Evolutionary conservation across 2,797 vertebrate genomes (phyloP).

Genomic region (Xiphorhynchus erythropygius): DNA sequence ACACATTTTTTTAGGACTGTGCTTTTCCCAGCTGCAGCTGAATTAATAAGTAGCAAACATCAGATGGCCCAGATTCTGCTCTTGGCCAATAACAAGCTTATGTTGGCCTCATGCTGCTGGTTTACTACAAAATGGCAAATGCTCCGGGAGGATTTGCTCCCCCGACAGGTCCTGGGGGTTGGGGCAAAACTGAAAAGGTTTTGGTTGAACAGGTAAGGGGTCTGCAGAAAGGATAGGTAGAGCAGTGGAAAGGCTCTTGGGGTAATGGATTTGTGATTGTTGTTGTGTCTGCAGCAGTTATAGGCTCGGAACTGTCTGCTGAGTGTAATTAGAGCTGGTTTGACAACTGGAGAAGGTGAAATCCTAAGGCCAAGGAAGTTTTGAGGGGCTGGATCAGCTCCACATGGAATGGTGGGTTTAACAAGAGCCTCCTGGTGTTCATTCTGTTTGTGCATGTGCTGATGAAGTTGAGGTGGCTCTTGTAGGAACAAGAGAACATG

Average conservation of each 20-base stretch:
- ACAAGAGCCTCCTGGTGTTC: background rate
- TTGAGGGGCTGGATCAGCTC: background rate
- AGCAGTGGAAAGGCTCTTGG: background rate
- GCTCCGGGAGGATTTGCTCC: background rate
- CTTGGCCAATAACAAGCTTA: background rate
- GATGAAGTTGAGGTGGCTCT: background rate
- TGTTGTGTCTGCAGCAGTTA: background rate
- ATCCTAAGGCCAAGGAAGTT: background rate
- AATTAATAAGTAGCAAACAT: slow-evolving; percentile 32
- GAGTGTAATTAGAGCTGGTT: background rate
- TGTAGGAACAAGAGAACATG: fast-evolving
- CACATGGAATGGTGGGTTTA: background rate
- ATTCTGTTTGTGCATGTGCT: fast-evolving
- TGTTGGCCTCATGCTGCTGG: background rate
- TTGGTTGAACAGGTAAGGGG: background rate
- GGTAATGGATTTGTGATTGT: background rate
- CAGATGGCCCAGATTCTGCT: slow-evolving; percentile 47
- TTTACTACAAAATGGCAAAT: background rate
- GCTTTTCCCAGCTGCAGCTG: slow-evolving; percentile 41
- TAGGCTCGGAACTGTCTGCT: background rate
- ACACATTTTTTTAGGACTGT: background rate
- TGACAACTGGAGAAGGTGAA: background rate
- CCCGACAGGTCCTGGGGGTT: fast-evolving
- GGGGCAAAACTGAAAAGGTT: background rate
- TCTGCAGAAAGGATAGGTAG: background rate